These are phyloP conservation scores for Adoxophyes honmai DNA, from an alignment of 1,140 invertebrate genomes.

Conservation along the genomic window DNA sequence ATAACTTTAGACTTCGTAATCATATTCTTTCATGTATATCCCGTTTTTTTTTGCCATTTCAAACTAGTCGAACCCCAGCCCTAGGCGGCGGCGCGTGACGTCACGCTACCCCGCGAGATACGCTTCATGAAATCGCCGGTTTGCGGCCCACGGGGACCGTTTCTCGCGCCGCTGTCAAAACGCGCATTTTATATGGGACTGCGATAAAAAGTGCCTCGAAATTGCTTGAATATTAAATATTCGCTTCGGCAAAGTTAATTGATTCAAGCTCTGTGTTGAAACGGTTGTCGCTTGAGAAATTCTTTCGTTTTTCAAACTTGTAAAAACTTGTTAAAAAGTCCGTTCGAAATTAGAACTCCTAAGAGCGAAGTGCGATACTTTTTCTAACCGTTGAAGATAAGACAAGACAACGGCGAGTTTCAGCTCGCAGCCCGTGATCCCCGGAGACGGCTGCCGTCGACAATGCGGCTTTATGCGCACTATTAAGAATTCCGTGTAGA, in stretches of 20 bases:
- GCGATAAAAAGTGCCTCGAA: not conserved
- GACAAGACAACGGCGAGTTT: not conserved
- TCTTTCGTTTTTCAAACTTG: too few species aligned
- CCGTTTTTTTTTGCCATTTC: too few species aligned
- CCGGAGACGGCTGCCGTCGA: constrained; percentile 17
- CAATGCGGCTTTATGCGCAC: not conserved
- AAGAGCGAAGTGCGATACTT: too few species aligned
- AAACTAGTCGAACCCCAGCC: not conserved
- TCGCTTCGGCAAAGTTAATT: too few species aligned
- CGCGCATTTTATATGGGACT: constrained; percentile 13
- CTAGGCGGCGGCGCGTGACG: constrained; percentile 20
- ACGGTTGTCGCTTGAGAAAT: too few species aligned
- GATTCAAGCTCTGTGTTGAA: too few species aligned
- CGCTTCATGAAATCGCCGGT: constrained; percentile 24
- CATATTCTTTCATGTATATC: too few species aligned
- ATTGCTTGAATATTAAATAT: not conserved
- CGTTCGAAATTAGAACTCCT: too few species aligned
- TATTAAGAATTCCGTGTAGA: too few species aligned
- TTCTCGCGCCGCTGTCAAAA: constrained; percentile 32
- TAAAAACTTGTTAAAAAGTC: too few species aligned
- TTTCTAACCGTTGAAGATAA: too few species aligned
- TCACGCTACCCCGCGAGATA: constrained; percentile 16
- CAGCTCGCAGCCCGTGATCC: constrained; percentile 24
- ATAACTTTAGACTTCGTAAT: too few species aligned
- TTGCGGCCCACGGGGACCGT: constrained; percentile 26